Evolutionary conservation across 2,888 invertebrate genomes (phyloP), one percentile per base, ranked within the genome.

Genomic region (Cataglyphis albicans): DNA sequence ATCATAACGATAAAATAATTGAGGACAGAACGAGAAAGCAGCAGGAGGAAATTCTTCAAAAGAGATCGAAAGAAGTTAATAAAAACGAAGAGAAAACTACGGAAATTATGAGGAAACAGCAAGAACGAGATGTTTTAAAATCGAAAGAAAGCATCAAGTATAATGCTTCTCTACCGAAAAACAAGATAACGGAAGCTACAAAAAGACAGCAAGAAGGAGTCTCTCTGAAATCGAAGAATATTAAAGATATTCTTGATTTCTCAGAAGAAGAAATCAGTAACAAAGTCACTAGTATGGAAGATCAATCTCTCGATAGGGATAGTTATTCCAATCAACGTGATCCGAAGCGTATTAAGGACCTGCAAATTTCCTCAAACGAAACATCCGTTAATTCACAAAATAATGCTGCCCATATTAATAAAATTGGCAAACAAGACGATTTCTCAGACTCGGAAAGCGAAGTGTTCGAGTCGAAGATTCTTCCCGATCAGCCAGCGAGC

Each of bases 391-490:
- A 44, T 32, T 52, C 55, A 32, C 64, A 3, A 63, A 32, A 6
- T 21, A 48, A 9, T 5, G 64, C 25, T 5, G n/a, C 72, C 32
- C 57, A 10, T 68, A 67, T 21, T 55, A 64, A 84, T 41, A 32
- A 48, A 9, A 10, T 48, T 10, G 68, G 2, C 10, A 44, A 63
- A 21, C 82, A 90, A 3, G 81, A 72, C 1, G 86, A 90, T 38
- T 61, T 87, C 5, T 89, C 90, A 0, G 92, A 92, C 52, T 91
- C 91, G 3, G 92, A 93, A 5, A 18, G 0, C 32, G 88, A 86
- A 6, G 61, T 32, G n/a, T 74, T 84, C 32, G 68, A 63, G 15
- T 44, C 32, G 12, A 74, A 82, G 3, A n/a, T 21, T 1, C 35
- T 29, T n/a, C 48, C 61, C 4, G 87, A 86, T 12, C 35, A 32